Conservation (phyloP, 92 coral and sea anemone genomes). For the Scolanthus callimorphus region DNA sequence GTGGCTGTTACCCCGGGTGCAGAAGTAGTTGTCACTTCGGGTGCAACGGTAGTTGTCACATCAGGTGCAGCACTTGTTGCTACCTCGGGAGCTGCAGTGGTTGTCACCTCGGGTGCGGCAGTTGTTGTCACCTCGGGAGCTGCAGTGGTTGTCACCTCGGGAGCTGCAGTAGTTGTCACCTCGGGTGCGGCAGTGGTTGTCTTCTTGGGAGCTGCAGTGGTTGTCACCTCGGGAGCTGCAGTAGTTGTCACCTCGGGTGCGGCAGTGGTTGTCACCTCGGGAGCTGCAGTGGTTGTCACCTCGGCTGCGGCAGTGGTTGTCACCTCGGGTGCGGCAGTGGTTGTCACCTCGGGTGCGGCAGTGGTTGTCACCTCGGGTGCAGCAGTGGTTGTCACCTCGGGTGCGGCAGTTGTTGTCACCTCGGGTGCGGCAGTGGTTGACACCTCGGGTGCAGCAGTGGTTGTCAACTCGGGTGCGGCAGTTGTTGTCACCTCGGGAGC, state of each 20-base stretch:
- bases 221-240: not conserved
- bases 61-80: not conserved
- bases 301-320: not conserved
- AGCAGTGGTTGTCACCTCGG: too few relatives aligned
- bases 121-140: not conserved
- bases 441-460: not conserved
- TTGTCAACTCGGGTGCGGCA: not conserved
- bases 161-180: not conserved
- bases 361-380: too few relatives aligned
- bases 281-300: not conserved
- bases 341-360: not conserved
- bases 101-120: not conserved
- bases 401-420: not conserved
- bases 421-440: not conserved
- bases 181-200: not conserved
- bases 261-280: not conserved
- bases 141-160: conserved; percentile 8
- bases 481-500: not conserved
- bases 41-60: not conserved
- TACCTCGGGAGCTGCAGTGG: not conserved
- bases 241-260: not conserved
- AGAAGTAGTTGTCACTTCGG: not conserved
- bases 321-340: not conserved
- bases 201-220: not conserved
- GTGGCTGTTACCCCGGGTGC: not conserved